Evolutionary conservation across 1,140 invertebrate genomes (phyloP).

Genomic region (Adelges cooleyi): DNA sequence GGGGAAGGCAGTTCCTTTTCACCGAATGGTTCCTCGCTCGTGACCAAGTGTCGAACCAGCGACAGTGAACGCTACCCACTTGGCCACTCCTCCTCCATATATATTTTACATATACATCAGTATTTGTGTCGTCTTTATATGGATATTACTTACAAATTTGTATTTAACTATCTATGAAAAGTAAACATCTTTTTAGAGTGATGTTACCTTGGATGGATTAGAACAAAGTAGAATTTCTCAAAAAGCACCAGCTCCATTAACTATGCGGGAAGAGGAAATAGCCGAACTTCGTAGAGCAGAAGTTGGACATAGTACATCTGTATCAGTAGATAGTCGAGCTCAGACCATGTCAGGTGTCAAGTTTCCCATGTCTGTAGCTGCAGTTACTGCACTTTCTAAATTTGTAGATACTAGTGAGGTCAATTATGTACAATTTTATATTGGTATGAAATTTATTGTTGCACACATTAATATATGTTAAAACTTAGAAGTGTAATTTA

Average conservation of each 20-base stretch:
- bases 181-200: constrained; percentile 54
- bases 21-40: too few species aligned
- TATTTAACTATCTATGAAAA: too few species aligned
- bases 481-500: neutral
- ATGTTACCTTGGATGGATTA: constrained; percentile 71
- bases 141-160: too few species aligned
- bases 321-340: constrained; percentile 72
- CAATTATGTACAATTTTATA: constrained; percentile 64
- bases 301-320: constrained; percentile 36
- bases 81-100: too few species aligned
- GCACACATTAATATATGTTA: constrained; percentile 10
- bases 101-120: too few species aligned
- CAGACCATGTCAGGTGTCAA: constrained; percentile 83
- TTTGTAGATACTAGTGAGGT: constrained; percentile 39
- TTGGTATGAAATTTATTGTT: too few species aligned
- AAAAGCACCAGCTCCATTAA: constrained; percentile 75
- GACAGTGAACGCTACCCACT: too few species aligned
- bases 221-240: constrained; percentile 62
- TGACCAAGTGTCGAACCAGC: too few species aligned
- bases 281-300: constrained; percentile 66
- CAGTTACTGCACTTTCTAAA: constrained; percentile 48
- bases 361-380: constrained; percentile 61
- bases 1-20: too few species aligned
- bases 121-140: too few species aligned
- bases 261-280: constrained; percentile 77